Evolutionary conservation across 2,113 vertebrate genomes (phyloP), one percentile per base, ranked within the genome.

Genomic region (Oceanodroma tethys): DNA sequence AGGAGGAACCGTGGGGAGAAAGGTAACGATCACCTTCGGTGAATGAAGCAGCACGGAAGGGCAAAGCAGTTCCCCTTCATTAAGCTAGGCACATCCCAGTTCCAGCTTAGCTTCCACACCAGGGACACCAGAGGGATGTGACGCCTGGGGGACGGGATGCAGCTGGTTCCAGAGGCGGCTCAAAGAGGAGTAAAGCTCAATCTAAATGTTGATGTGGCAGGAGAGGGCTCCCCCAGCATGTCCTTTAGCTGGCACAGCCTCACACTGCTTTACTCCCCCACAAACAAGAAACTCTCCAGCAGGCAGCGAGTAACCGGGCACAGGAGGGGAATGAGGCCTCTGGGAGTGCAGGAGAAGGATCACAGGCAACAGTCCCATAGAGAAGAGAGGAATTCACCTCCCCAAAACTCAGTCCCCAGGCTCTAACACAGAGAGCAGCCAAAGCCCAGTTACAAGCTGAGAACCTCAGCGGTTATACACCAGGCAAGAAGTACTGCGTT

Each of bases 401-500:
- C 45, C 80, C 55, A 6, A 8, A 42, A 16, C 27, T 48, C 80
- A 21, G 53, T 23, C 50, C 72, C 53, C 11, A 5, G 93, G 62
- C 63, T 78, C 9, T 17, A 17, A 3, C 34, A 4, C 19, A 2
- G 13, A 56, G 76, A 48, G 50, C 84, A n/a, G 60, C 60, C 76
- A 18, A 32, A 59, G 16, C 16, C 14, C 52, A 0, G 45, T 0
- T 8, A 2, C 48, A 3, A 19, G 50, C 74, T 2, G 29, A 43
- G 78, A 75, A 3, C 29, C 56, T 26, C 17, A 2, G 56, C 0
- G 1, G 2, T 16, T 3, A 5, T 42, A 11, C 50, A 2, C 1
- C 1, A 10, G 42, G 17, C 22, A 0, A 5, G 48, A 19, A 47
- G 32, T 0, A 7, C 0, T 22, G 1, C 1, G 7, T 0, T 13